Evolutionary conservation across 2,113 vertebrate genomes (phyloP).

Genomic region (Macrotus californicus): DNA sequence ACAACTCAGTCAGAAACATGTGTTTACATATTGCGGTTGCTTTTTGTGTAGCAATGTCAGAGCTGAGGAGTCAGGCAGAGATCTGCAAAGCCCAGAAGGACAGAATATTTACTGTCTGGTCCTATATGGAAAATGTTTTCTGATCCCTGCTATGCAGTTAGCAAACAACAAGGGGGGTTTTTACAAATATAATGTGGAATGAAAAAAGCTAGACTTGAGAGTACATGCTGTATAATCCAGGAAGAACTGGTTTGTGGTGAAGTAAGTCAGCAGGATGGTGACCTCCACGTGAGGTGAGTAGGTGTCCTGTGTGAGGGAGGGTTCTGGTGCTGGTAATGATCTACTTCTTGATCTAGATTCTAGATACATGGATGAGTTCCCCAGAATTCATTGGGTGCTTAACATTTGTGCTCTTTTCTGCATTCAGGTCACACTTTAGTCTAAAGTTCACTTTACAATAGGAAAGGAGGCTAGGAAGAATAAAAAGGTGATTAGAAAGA

Average conservation of each 20-base stretch:
- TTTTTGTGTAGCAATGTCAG: rapidly evolving
- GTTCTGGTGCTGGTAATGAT: not conserved
- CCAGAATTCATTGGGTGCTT: not conserved
- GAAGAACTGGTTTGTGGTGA: too few relatives aligned
- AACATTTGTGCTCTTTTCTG: not conserved
- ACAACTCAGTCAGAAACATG: rapidly evolving
- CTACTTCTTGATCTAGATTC: not conserved
- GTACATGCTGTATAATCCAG: rapidly evolving
- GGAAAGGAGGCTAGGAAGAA: not conserved
- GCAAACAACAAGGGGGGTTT: too few relatives aligned
- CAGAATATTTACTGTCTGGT: not conserved
- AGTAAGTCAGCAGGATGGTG: not conserved
- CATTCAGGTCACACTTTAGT: not conserved
- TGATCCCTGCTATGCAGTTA: too few relatives aligned
- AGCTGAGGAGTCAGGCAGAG: not conserved
- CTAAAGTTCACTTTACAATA: not conserved
- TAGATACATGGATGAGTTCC: not conserved
- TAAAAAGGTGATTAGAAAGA: not conserved
- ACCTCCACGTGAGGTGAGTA: too few relatives aligned
- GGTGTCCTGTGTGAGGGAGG: not conserved
- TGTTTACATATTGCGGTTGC: not conserved
- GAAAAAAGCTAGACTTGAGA: not conserved
- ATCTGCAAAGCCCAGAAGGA: not conserved
- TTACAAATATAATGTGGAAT: too few relatives aligned
- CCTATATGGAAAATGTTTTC: not conserved